Evolutionary conservation across 2,113 vertebrate species (phyloP).

Genomic region (Apteryx owenii): DNA sequence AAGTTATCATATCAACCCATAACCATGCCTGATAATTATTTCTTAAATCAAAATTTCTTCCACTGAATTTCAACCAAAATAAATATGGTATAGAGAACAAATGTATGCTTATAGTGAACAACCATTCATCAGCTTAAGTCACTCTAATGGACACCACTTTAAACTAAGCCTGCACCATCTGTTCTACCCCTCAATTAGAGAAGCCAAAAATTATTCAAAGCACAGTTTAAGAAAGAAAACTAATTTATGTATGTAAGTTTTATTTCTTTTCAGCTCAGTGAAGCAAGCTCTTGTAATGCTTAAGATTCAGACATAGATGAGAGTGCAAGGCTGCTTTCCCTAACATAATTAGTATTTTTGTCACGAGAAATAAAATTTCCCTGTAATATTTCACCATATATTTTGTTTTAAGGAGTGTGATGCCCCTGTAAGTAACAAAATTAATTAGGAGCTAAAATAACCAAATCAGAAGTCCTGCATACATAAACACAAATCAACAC

Average conservation of each 20-base stretch:
- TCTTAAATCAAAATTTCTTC: constrained; percentile 33
- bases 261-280: constrained; percentile 16
- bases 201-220: neutral
- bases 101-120: constrained; percentile 17
- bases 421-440: neutral
- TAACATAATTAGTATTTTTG: neutral
- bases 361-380: neutral
- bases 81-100: constrained; percentile 27
- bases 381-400: neutral
- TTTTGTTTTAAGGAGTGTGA: neutral
- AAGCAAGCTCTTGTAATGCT: neutral
- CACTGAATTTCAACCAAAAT: constrained; percentile 18
- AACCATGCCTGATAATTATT: constrained; percentile 20
- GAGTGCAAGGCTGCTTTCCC: neutral
- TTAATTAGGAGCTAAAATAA: neutral
- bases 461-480: neutral
- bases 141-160: constrained; percentile 62
- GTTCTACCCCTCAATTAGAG: constrained; percentile 62
- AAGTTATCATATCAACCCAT: constrained; percentile 30
- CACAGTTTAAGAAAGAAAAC: constrained; percentile 13
- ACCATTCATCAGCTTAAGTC: constrained; percentile 63
- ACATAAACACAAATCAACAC: neutral
- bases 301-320: neutral
- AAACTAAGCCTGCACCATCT: constrained; percentile 70
- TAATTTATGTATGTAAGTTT: constrained; percentile 34